These are phyloP conservation scores for Masnerella sp. DNA, from an alignment of 2,888 invertebrate species.

Conservation along the genomic window DNA sequence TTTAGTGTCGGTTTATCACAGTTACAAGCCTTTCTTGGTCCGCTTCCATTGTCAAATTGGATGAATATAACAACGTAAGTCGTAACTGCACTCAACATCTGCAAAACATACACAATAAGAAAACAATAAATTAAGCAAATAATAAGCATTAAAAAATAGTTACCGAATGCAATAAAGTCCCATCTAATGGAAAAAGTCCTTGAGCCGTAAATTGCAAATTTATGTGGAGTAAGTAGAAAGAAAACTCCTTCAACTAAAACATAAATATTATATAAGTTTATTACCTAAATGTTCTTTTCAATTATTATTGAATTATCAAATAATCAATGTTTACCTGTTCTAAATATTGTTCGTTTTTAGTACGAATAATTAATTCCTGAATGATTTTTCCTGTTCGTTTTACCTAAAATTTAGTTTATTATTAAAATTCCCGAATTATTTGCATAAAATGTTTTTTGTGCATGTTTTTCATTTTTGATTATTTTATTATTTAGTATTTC, in stretches of 20 bases:
- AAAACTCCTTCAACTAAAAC: constrained; percentile 28
- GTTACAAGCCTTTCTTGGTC: constrained; percentile 2
- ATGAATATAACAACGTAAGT: constrained; percentile 26
- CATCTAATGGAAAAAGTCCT: constrained; percentile 20
- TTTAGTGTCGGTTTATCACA: background rate
- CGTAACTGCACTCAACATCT: constrained; percentile 17
- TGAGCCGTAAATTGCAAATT: constrained; percentile 24
- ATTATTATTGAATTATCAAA: too few relatives aligned
- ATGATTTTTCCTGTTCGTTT: constrained; percentile 37
- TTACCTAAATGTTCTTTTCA: too few relatives aligned
- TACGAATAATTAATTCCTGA: constrained; percentile 44
- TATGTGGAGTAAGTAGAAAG: constrained; percentile 23
- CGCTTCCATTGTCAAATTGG: constrained; percentile 12
- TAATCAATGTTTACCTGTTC: constrained; percentile 41
- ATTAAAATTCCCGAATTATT: too few relatives aligned
- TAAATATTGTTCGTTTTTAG: constrained; percentile 40
- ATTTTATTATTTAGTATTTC: too few relatives aligned
- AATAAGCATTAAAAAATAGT: background rate
- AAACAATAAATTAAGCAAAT: background rate
- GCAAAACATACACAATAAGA: background rate
- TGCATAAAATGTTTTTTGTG: too few relatives aligned
- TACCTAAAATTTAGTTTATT: constrained; percentile 11
- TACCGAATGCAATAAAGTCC: constrained; percentile 17
- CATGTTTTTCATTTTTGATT: too few relatives aligned
- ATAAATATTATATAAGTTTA: too few relatives aligned